Evolutionary conservation across 2,797 vertebrate genomes (phyloP).

Genomic region (Malacoraja senta): DNA sequence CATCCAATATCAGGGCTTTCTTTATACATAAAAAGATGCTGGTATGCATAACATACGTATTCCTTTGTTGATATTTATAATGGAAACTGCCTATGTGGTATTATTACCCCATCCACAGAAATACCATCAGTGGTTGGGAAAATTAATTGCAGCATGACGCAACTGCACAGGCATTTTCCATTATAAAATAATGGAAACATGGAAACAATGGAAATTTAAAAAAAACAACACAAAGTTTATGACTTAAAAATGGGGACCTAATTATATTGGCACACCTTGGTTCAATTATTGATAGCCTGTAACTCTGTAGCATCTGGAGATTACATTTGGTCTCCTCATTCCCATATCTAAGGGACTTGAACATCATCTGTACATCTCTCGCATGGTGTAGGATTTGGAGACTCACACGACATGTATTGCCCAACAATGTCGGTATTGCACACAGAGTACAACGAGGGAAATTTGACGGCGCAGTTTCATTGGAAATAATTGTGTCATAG

Average conservation of each 20-base stretch:
- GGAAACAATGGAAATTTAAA: background rate
- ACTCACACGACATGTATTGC: background rate
- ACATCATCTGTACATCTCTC: background rate
- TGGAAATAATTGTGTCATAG: conserved; percentile 2
- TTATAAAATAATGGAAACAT: background rate
- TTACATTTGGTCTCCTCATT: background rate
- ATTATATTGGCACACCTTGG: background rate
- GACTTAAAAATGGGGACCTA: background rate
- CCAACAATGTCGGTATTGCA: background rate
- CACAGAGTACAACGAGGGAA: background rate
- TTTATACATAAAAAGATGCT: no score
- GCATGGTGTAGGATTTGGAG: background rate
- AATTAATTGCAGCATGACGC: background rate
- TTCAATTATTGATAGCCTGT: conserved; percentile 16
- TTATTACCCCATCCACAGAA: background rate
- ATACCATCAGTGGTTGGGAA: background rate
- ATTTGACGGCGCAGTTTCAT: background rate
- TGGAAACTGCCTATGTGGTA: background rate
- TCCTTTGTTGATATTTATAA: background rate
- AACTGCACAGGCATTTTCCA: background rate
- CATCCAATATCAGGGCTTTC: no score
- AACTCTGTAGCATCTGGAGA: background rate
- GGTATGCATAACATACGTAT: background rate
- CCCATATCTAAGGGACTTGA: background rate
- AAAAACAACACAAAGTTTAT: background rate